Conservation (phyloP, 2,888 invertebrate species). For the Hirtodrosophila duncani region DNA sequence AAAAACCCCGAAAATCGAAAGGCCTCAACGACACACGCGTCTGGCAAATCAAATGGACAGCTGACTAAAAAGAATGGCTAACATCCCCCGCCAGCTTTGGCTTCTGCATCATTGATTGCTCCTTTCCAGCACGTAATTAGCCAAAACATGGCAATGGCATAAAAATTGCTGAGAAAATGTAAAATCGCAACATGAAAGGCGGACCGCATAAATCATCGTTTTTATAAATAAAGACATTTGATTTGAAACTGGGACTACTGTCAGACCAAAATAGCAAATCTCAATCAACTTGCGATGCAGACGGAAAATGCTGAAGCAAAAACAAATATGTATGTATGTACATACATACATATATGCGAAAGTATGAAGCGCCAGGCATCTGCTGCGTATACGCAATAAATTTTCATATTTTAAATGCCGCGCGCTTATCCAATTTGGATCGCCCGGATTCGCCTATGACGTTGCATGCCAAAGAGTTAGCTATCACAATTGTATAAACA, state of each 20-base stretch:
- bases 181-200: constrained; percentile 63
- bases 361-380: constrained; percentile 25
- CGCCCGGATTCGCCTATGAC: constrained; percentile 34
- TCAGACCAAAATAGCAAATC: constrained; percentile 42
- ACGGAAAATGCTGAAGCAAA: constrained; percentile 35
- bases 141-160: constrained; percentile 41
- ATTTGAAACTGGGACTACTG: constrained; percentile 47
- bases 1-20: constrained; percentile 50
- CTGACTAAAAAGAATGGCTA: constrained; percentile 31
- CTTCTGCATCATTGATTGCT: constrained; percentile 8
- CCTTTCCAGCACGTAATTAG: constrained; percentile 59
- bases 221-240: constrained; percentile 65
- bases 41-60: constrained; percentile 70
- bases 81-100: constrained; percentile 6
- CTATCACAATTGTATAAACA: constrained; percentile 47
- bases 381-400: constrained; percentile 67
- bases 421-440: constrained; percentile 29
- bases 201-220: constrained; percentile 62
- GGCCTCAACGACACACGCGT: constrained; percentile 63
- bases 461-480: constrained; percentile 29
- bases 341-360: background rate
- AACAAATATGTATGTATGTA: constrained; percentile 12
- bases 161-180: constrained; percentile 22
- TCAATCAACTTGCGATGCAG: constrained; percentile 58
- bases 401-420: constrained; percentile 63